Evolutionary conservation across 2,113 vertebrate species (phyloP).

Genomic region (Anseranas semipalmata): DNA sequence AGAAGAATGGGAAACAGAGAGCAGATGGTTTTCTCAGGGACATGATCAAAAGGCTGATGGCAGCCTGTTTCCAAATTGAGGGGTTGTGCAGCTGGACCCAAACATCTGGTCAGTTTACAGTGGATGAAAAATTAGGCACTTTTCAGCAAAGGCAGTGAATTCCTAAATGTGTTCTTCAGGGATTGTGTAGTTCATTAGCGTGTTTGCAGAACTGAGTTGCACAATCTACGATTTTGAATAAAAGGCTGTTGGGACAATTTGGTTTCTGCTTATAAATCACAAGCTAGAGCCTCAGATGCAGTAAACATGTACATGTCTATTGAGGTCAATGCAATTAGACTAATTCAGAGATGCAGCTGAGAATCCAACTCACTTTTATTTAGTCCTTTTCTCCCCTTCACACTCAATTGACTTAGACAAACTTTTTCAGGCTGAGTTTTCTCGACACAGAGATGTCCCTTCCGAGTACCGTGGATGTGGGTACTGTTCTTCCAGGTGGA

Average conservation of each 20-base stretch:
- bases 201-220: neutral
- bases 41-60: neutral
- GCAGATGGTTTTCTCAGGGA: constrained; percentile 24
- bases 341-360: neutral
- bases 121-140: neutral
- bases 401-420: neutral
- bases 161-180: neutral
- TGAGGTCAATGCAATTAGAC: neutral
- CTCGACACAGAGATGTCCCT: neutral
- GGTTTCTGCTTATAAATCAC: neutral
- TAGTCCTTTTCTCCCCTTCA: neutral
- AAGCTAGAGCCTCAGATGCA: neutral
- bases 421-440: neutral
- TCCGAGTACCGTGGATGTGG: neutral
- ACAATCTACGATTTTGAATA: neutral
- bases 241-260: constrained; percentile 9
- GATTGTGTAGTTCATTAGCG: rapidly evolving
- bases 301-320: neutral
- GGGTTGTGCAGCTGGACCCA: constrained; percentile 10
- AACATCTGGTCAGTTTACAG: constrained; percentile 33
- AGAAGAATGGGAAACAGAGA: neutral
- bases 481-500: neutral
- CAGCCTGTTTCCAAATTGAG: neutral
- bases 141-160: neutral
- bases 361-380: neutral